These are phyloP conservation scores for Spisula subtruncata DNA, from an alignment of 2,888 invertebrate species.

Conservation along the genomic window DNA sequence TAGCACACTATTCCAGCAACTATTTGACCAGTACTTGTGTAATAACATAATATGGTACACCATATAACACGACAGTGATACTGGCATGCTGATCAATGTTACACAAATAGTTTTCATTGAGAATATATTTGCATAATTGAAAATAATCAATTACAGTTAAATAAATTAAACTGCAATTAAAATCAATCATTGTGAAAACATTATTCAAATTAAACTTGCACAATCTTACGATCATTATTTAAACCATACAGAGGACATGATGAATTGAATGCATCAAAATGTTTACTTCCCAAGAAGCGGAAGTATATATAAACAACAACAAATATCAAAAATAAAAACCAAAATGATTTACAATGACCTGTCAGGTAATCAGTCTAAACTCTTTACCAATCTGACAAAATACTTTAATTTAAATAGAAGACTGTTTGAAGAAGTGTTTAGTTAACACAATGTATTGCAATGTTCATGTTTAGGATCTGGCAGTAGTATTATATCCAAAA, in stretches of 20 bases:
- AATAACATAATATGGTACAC: not conserved
- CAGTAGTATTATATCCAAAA: no score
- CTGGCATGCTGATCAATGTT: not conserved
- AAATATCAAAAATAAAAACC: not conserved
- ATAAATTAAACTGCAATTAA: constrained; percentile 3
- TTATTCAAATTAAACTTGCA: not conserved
- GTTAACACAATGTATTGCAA: no score
- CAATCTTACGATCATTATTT: not conserved
- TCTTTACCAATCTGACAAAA: no score
- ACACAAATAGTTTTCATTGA: not conserved
- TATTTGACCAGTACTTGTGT: not conserved
- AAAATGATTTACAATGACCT: no score
- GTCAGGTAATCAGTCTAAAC: no score
- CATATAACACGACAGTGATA: not conserved
- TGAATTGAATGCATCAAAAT: not conserved
- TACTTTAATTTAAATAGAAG: no score
- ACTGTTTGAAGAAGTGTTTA: no score
- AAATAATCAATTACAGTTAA: constrained; percentile 15
- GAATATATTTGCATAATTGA: constrained; percentile 12
- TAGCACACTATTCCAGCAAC: no score
- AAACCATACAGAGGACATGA: not conserved
- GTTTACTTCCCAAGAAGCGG: not conserved
- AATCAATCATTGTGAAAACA: constrained; percentile 4
- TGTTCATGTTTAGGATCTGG: constrained; percentile 47
- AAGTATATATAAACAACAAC: not conserved